A percentile compares a stretch with the other conserved stretches of the same genome.
Conservation (phyloP, 2,888 invertebrate genomes). For the Labia minor region DNA sequence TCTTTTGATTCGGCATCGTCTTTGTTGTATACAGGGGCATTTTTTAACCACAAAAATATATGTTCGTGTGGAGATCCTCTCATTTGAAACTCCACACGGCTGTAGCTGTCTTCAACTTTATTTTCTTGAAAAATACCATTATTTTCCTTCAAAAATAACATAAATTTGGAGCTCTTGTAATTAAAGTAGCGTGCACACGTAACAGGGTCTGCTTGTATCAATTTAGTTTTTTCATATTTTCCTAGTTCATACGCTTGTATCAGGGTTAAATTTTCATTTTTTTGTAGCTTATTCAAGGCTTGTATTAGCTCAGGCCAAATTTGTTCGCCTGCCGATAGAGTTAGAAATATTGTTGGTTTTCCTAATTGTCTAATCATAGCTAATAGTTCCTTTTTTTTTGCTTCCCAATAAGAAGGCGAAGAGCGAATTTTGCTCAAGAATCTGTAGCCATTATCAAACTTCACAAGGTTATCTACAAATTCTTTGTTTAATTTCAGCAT, state of each 20-base stretch:
- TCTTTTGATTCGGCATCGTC: neutral
- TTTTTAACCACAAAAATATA: too few relatives aligned
- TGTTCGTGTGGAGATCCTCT: too few relatives aligned
- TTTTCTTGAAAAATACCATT: too few relatives aligned
- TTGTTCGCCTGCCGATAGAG: constrained; percentile 21
- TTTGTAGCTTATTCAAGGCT: constrained; percentile 19
- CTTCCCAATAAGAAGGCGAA: constrained; percentile 28
- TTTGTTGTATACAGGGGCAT: neutral
- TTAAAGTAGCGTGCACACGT: constrained; percentile 25
- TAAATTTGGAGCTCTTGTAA: constrained; percentile 22
- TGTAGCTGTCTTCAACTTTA: constrained; percentile 28
- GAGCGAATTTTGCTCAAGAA: constrained; percentile 22
- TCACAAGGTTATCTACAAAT: constrained; percentile 20
- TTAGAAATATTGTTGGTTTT: constrained; percentile 20
- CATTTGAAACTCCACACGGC: too few relatives aligned
- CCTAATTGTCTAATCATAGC: constrained; percentile 27
- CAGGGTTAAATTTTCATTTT: constrained; percentile 24
- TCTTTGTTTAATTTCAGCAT: constrained; percentile 23
- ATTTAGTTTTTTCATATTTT: constrained; percentile 23
- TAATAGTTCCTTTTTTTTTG: constrained; percentile 27
- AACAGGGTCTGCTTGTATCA: constrained; percentile 27
- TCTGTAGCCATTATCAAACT: constrained; percentile 22
- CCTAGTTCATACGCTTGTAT: constrained; percentile 22
- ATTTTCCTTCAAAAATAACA: constrained; percentile 18
- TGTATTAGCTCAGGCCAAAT: constrained; percentile 24